Evolutionary conservation across 92 coral and sea anemone species (phyloP).

Genomic region (Parazoanthus atlanticus): DNA sequence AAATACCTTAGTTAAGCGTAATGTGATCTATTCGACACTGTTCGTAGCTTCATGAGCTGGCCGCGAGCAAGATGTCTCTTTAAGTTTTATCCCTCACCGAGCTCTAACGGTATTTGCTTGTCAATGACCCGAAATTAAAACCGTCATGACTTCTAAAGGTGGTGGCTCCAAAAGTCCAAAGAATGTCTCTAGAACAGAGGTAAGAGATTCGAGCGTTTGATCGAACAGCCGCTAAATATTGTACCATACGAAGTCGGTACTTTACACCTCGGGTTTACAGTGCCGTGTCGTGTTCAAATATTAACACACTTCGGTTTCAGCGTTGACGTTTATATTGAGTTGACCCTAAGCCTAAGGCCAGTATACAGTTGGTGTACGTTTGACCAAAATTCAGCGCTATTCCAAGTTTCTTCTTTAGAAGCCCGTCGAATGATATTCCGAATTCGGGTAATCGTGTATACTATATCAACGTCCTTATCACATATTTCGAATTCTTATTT

Average conservation of each 20-base stretch:
- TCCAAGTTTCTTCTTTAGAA: neutral
- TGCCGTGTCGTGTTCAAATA: constrained; percentile 17
- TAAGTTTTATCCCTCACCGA: neutral
- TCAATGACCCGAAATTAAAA: neutral
- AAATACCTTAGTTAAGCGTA: neutral
- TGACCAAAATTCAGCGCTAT: neutral
- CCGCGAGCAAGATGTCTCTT: neutral
- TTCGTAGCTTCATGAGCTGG: neutral
- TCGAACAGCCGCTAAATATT: neutral
- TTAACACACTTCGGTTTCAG: constrained; percentile 8
- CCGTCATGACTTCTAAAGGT: constrained; percentile 21
- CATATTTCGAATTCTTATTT: constrained; percentile 1
- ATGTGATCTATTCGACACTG: constrained; percentile 8
- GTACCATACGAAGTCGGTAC: neutral
- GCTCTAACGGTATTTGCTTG: neutral
- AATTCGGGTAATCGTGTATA: neutral
- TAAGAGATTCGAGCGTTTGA: neutral
- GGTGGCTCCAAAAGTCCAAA: constrained; percentile 28
- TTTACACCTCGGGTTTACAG: neutral
- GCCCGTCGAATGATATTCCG: neutral
- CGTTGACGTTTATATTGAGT: neutral
- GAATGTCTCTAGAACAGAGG: constrained; percentile 12
- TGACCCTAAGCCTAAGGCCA: neutral
- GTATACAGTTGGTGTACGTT: neutral
- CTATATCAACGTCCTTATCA: neutral